Conservation (phyloP, 2,113 vertebrate species). For the Hemibagrus wyckioides region DNA sequence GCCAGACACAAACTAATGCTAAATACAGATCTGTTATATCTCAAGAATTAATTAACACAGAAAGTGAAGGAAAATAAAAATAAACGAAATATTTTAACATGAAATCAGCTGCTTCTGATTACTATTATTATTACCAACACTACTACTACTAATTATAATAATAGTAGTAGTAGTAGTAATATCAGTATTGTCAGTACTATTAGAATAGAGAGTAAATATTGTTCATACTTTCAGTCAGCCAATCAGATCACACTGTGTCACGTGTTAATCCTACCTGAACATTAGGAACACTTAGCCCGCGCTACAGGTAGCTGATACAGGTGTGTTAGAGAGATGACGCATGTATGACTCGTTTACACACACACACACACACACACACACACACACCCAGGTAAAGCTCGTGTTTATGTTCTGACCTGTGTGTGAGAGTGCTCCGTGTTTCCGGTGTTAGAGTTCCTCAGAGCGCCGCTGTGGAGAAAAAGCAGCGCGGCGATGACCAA, state of each 20-base stretch:
- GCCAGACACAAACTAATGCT: neutral
- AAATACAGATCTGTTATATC: neutral
- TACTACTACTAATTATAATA: neutral
- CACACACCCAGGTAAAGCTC: neutral
- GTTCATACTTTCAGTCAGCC: neutral
- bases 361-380: slow-evolving; percentile 10
- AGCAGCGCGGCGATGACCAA: slow-evolving; percentile 11
- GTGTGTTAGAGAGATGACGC: neutral
- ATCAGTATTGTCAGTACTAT: neutral
- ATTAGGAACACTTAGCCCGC: neutral
- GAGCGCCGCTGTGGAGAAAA: slow-evolving; percentile 7
- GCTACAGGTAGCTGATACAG: neutral
- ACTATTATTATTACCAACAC: no score
- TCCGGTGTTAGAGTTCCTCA: neutral
- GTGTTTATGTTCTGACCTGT: no score
- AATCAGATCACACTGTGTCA: neutral
- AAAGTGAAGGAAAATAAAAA: neutral
- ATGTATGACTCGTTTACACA: neutral
- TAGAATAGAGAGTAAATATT: neutral
- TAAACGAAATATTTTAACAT: no score
- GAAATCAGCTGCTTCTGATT: no score
- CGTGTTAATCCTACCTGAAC: no score
- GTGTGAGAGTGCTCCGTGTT: neutral
- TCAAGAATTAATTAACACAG: neutral
- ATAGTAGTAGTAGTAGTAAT: neutral